Evolutionary conservation across 2,113 vertebrate genomes (phyloP).

Genomic region (Maccullochella peelii): DNA sequence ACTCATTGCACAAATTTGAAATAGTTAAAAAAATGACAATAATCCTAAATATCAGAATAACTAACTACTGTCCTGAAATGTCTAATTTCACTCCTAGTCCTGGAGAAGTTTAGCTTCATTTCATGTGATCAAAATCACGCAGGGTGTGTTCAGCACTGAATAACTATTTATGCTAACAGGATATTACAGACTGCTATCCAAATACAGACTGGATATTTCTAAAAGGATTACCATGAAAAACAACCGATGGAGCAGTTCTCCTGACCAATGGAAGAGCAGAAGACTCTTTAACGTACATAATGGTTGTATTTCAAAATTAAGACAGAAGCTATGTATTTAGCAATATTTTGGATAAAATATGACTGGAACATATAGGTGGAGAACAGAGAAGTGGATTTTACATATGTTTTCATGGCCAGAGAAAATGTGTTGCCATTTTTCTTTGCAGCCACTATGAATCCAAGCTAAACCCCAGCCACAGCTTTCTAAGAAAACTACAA

Average conservation of each 20-base stretch:
- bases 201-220: background rate
- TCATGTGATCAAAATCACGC: no score
- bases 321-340: background rate
- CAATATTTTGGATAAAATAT: background rate
- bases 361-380: background rate
- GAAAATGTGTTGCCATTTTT: no score
- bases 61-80: no score
- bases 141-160: no score
- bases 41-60: no score
- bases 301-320: background rate
- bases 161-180: no score
- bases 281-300: background rate
- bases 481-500: background rate
- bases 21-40: background rate
- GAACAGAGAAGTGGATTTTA: background rate
- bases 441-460: background rate
- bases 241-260: background rate
- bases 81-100: no score
- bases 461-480: background rate
- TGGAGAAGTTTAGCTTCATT: no score
- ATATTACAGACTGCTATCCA: no score
- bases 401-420: no score
- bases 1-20: background rate
- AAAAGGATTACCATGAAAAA: background rate
- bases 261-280: background rate